Evolutionary conservation across 2,113 vertebrate species (phyloP).

Genomic region (Podarcis cretensis): DNA sequence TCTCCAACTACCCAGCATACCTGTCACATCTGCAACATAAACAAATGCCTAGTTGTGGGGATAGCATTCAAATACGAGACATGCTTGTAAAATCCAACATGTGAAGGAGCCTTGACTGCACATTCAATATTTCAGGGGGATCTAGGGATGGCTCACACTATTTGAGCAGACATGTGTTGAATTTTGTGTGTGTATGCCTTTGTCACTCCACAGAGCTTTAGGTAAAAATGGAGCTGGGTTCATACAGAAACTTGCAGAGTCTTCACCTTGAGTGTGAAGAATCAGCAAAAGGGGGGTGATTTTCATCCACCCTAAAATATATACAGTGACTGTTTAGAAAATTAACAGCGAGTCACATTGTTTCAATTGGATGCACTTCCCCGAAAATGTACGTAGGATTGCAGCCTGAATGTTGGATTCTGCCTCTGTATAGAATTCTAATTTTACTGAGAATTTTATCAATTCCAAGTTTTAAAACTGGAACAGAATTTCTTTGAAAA

Average conservation of each 20-base stretch:
- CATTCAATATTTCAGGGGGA: too few relatives aligned
- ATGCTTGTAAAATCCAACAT: too few relatives aligned
- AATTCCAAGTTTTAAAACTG: neutral
- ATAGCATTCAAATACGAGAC: too few relatives aligned
- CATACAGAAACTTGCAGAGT: neutral
- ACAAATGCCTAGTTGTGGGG: too few relatives aligned
- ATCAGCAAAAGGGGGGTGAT: neutral
- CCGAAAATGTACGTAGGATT: neutral
- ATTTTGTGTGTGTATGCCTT: too few relatives aligned
- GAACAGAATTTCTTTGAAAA: neutral
- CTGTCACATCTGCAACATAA: too few relatives aligned
- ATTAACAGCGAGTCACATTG: neutral
- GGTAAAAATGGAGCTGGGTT: neutral
- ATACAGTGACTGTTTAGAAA: neutral
- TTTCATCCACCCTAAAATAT: neutral
- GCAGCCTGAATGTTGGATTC: neutral
- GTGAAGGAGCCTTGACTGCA: too few relatives aligned
- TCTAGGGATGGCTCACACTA: too few relatives aligned
- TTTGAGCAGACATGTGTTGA: too few relatives aligned
- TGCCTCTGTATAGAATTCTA: neutral
- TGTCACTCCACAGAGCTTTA: too few relatives aligned
- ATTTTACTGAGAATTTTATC: neutral
- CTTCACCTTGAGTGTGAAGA: neutral
- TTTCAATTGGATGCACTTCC: neutral
- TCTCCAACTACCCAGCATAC: too few relatives aligned